A percentile compares a stretch with the other conserved stretches of the same genome.
phyloP scores from a whole-genome alignment of 2,888 invertebrate species.

The Timema cristinae region DNA sequence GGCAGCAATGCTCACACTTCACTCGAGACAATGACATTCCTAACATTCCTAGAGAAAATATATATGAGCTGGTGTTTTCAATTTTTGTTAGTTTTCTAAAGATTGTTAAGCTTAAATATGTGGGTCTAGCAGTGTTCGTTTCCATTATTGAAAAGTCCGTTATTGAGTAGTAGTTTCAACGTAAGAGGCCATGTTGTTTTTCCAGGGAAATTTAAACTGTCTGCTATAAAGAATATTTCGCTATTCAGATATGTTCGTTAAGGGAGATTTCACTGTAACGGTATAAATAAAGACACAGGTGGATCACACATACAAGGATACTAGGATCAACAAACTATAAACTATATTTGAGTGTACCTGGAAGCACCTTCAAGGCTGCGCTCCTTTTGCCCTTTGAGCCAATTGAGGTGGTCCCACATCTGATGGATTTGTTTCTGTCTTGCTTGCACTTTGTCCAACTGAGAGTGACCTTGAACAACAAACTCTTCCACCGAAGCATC shows the following conservation, averaged over 20 bases:
- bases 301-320: not conserved
- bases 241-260: not conserved
- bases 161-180: no score
- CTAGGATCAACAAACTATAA: not conserved
- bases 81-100: no score
- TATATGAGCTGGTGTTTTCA: no score
- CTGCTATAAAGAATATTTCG: not conserved
- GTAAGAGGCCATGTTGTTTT: no score
- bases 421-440: slow-evolving; percentile 80
- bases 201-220: no score
- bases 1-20: no score
- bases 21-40: no score
- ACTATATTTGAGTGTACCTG: slow-evolving; percentile 47
- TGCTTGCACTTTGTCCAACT: slow-evolving; percentile 71
- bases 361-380: slow-evolving; percentile 88
- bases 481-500: slow-evolving; percentile 84
- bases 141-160: no score
- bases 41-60: no score
- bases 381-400: slow-evolving; percentile 84
- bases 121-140: no score
- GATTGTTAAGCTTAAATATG: no score
- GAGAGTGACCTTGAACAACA: slow-evolving; percentile 78
- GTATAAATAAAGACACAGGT: not conserved
- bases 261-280: no score
- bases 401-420: slow-evolving; percentile 82